Conservation (phyloP, 2,888 invertebrate genomes). For the Cryptocheilus praepositus region DNA sequence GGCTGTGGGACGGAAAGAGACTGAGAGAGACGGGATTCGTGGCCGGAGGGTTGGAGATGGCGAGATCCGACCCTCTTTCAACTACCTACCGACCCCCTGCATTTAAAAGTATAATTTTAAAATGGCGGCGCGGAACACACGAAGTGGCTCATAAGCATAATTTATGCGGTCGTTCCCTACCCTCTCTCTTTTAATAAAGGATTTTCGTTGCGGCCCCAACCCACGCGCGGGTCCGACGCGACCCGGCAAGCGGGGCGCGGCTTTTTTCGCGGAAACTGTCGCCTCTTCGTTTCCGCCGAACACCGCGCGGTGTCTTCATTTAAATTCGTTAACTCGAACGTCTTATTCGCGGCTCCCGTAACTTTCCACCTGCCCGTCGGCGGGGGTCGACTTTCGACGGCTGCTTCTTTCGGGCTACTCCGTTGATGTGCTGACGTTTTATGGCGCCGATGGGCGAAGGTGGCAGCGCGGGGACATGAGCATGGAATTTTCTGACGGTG, state of each 20-base stretch:
- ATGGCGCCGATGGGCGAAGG: no score
- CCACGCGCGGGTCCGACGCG: no score
- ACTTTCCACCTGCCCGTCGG: background rate
- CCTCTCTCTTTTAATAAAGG: conserved; percentile 49
- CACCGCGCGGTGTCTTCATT: conserved; percentile 32
- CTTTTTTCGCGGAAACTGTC: conserved; percentile 23
- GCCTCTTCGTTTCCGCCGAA: conserved; percentile 4
- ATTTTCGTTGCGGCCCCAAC: conserved; percentile 13
- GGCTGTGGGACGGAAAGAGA: background rate
- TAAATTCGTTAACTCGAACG: conserved; percentile 48
- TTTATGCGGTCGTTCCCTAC: conserved; percentile 55
- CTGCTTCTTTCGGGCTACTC: background rate
- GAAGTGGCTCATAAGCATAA: conserved; percentile 62
- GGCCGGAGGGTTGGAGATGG: background rate
- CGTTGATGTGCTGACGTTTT: no score
- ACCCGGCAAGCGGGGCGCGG: background rate
- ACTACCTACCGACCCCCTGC: conserved; percentile 16
- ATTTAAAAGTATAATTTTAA: conserved; percentile 63
- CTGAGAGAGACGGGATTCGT: no score
- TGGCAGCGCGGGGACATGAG: no score
- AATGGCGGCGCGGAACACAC: conserved; percentile 59
- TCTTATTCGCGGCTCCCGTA: background rate
- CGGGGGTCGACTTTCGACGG: no score
- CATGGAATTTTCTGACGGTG: no score
- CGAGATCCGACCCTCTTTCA: background rate